Conservation (phyloP, 2,797 vertebrate species). For the Propithecus perrieri region DNA sequence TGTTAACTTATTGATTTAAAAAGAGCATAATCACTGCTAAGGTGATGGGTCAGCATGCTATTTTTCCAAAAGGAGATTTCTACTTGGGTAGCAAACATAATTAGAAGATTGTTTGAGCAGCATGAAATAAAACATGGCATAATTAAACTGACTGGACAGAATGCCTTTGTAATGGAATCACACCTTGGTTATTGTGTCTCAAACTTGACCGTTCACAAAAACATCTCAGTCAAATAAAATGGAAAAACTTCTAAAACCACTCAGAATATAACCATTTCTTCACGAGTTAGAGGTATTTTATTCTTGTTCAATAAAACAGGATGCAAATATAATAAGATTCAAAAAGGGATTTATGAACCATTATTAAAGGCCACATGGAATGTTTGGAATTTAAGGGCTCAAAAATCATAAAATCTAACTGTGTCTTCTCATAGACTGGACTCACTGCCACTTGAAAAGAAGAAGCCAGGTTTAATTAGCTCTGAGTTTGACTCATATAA, state of each 20-base stretch:
- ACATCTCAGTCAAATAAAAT: background rate
- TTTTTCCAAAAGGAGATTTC: background rate
- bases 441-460: background rate
- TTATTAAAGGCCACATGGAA: constrained; percentile 1
- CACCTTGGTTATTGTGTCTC: background rate
- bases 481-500: background rate
- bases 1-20: background rate
- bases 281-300: background rate
- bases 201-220: background rate
- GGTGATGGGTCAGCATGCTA: background rate
- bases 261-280: background rate
- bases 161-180: background rate
- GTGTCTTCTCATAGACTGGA: background rate
- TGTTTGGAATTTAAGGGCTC: background rate
- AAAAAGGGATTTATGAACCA: background rate
- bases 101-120: background rate
- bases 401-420: constrained; percentile 40
- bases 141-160: background rate
- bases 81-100: background rate
- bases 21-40: background rate
- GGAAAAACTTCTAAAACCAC: background rate
- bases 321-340: background rate
- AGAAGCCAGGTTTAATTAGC: background rate
- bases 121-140: background rate
- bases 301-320: background rate